Conservation (phyloP, 2,888 invertebrate species). For the Dendrolimus houi region DNA sequence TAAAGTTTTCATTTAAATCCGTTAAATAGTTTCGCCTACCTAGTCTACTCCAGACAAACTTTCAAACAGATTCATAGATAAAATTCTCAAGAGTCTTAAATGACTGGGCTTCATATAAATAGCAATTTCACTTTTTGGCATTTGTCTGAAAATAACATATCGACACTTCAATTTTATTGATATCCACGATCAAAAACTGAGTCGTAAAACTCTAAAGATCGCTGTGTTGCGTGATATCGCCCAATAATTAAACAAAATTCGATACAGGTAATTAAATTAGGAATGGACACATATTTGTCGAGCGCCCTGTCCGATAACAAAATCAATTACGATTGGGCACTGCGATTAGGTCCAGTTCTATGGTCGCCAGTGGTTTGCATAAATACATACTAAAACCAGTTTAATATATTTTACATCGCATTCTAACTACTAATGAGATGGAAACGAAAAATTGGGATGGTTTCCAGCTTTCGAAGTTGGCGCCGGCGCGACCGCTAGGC, state of each 20-base stretch:
- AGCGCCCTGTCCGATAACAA: slow-evolving; percentile 34
- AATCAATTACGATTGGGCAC: slow-evolving; percentile 40
- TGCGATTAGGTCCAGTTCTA: slow-evolving; percentile 39
- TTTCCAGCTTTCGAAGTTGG: slow-evolving; percentile 38
- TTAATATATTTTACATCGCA: slow-evolving; percentile 38
- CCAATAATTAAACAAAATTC: slow-evolving; percentile 22
- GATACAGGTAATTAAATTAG: slow-evolving; percentile 24
- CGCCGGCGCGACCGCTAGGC: slow-evolving; percentile 28
- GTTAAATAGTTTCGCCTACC: no score
- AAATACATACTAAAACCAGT: slow-evolving; percentile 43
- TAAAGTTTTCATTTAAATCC: no score
- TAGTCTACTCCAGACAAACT: no score
- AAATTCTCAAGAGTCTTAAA: no score
- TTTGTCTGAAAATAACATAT: no score
- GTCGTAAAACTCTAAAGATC: background rate
- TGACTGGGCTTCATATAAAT: no score
- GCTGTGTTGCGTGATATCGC: background rate
- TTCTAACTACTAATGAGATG: slow-evolving; percentile 39
- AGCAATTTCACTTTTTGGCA: no score
- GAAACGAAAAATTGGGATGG: slow-evolving; percentile 44
- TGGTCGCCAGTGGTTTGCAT: slow-evolving; percentile 43
- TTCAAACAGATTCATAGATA: no score
- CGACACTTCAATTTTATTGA: no score
- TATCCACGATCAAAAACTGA: background rate
- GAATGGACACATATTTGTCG: slow-evolving; percentile 24